phyloP scores from a whole-genome alignment of 2,113 vertebrate genomes.

The Urocynchramus pylzowi region DNA sequence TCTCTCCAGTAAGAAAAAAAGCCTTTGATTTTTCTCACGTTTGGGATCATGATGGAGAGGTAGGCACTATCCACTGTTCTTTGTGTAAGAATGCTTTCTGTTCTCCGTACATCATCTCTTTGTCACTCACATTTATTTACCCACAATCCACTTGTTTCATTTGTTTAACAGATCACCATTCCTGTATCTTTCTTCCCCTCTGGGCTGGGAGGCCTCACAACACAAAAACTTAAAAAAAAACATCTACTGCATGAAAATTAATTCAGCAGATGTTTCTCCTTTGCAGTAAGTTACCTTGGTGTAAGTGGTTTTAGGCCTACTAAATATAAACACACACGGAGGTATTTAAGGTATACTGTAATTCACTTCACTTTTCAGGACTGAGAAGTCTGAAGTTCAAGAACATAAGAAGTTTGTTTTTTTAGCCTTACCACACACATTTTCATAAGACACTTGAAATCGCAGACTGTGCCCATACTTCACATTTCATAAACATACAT shows the following conservation, averaged over 20 bases:
- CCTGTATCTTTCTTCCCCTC: neutral
- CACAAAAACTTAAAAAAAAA: neutral
- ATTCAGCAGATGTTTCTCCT: neutral
- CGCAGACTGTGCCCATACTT: neutral
- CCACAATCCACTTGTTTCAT: neutral
- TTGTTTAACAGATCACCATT: neutral
- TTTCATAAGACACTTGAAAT: neutral
- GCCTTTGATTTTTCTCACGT: neutral
- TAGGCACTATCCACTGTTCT: neutral
- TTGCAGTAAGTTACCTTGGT: neutral
- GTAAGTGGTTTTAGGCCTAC: neutral
- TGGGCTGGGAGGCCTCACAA: neutral
- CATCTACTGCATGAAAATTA: neutral
- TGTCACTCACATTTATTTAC: neutral
- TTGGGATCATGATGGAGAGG: neutral
- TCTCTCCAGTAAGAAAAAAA: neutral
- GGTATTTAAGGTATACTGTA: neutral
- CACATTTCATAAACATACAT: rapidly evolving
- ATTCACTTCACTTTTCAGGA: neutral
- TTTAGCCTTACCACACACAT: neutral
- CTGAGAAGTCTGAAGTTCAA: neutral
- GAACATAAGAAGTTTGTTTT: neutral
- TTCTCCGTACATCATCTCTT: neutral
- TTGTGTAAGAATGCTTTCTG: neutral
- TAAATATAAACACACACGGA: neutral